Conservation (phyloP, 2,888 invertebrate species). For the Diploptera punctata region DNA sequence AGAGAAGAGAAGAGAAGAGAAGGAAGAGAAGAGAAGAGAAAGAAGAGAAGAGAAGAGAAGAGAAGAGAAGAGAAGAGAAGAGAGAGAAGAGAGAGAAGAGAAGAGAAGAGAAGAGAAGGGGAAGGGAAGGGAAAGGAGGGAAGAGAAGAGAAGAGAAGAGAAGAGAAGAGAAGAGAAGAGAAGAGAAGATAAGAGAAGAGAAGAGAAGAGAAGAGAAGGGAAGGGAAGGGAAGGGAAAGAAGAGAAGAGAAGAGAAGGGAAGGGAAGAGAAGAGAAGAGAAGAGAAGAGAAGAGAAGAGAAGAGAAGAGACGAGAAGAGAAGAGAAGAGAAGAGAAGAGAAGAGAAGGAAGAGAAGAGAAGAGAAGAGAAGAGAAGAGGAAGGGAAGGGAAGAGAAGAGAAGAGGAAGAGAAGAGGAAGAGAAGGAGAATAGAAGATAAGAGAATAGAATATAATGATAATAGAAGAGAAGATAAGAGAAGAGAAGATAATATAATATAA, state of each 20-base stretch:
- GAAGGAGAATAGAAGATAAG: too few species aligned
- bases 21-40: neutral
- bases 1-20: neutral
- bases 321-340: neutral
- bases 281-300: neutral
- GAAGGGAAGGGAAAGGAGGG: neutral
- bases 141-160: neutral
- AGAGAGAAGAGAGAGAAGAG: neutral
- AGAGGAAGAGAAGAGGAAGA: too few species aligned
- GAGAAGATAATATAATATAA: too few species aligned
- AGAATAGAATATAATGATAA: too few species aligned
- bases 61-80: neutral
- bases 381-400: too few species aligned
- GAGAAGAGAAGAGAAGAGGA: neutral
- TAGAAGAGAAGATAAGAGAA: too few species aligned
- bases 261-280: neutral
- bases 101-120: neutral
- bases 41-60: neutral
- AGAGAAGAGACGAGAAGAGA: neutral
- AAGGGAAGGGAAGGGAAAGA: neutral
- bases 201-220: neutral
- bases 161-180: neutral
- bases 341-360: neutral
- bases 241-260: neutral
- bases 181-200: too few species aligned